phyloP scores from a whole-genome alignment of 2,113 vertebrate species.

The Anolis sagrei region DNA sequence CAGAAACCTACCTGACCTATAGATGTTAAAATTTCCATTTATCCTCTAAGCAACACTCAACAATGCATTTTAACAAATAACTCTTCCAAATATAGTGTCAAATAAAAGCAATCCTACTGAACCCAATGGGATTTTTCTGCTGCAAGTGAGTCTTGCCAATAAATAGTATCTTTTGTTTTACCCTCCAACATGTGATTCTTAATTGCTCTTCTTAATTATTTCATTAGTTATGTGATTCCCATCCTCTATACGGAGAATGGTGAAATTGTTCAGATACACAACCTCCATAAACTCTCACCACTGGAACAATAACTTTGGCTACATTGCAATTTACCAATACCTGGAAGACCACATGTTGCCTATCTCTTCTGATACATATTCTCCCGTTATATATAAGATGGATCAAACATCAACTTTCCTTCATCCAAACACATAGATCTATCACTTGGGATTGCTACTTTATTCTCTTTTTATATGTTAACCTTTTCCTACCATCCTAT shows the following conservation, averaged over 20 bases:
- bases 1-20: background rate
- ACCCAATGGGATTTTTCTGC: background rate
- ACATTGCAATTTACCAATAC: no score
- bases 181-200: background rate
- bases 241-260: background rate
- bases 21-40: conserved; percentile 13
- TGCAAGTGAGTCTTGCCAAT: background rate
- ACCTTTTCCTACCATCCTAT: background rate
- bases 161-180: background rate
- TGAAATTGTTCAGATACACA: no score
- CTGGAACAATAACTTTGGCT: no score
- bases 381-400: background rate
- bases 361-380: background rate
- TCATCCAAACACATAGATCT: no score
- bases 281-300: no score
- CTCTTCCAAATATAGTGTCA: background rate
- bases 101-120: background rate
- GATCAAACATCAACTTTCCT: background rate
- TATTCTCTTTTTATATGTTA: background rate
- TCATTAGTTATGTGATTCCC: background rate
- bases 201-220: background rate
- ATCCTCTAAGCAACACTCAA: background rate
- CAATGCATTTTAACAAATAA: background rate
- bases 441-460: background rate
- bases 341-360: no score